phyloP scores from a whole-genome alignment of 2,888 invertebrate genomes.

The Papilio protenor region DNA sequence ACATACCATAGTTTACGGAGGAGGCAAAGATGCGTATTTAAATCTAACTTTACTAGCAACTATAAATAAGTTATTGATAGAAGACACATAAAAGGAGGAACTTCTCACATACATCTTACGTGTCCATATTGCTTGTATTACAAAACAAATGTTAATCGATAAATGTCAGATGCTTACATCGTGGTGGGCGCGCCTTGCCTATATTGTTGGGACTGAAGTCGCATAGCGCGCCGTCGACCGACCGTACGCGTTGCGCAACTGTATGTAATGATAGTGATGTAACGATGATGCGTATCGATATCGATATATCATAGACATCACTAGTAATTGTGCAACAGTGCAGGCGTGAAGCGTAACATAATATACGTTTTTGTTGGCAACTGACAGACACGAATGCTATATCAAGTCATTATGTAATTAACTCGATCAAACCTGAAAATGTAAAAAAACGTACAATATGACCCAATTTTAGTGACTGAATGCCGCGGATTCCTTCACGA shows the following conservation, averaged over 20 bases:
- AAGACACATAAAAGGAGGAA: slow-evolving; percentile 15
- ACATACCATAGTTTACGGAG: no score
- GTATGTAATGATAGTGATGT: slow-evolving; percentile 63
- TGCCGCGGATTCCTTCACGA: slow-evolving; percentile 30
- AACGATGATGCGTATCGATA: slow-evolving; percentile 40
- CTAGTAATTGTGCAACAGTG: slow-evolving; percentile 68
- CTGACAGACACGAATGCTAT: slow-evolving; percentile 47
- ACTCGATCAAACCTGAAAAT: slow-evolving; percentile 42
- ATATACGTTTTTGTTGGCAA: slow-evolving; percentile 54
- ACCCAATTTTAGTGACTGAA: slow-evolving; percentile 35
- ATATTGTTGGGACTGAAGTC: slow-evolving; percentile 41
- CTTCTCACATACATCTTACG: background rate
- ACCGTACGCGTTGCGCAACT: slow-evolving; percentile 67
- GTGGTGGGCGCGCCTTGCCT: slow-evolving; percentile 41
- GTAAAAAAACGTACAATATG: slow-evolving; percentile 42
- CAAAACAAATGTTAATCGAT: slow-evolving; percentile 40
- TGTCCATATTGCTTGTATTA: slow-evolving; percentile 23
- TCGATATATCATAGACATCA: slow-evolving; percentile 48
- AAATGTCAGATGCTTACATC: slow-evolving; percentile 33
- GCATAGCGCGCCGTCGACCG: slow-evolving; percentile 54
- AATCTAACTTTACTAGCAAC: background rate
- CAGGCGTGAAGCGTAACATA: slow-evolving; percentile 68
- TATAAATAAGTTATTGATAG: background rate
- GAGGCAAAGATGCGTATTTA: background rate
- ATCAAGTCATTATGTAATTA: slow-evolving; percentile 47